A percentile compares a stretch with the other conserved stretches of the same genome.
phyloP scores from a whole-genome alignment of 2,797 vertebrate genomes.

The Coregonus suidteri region DNA sequence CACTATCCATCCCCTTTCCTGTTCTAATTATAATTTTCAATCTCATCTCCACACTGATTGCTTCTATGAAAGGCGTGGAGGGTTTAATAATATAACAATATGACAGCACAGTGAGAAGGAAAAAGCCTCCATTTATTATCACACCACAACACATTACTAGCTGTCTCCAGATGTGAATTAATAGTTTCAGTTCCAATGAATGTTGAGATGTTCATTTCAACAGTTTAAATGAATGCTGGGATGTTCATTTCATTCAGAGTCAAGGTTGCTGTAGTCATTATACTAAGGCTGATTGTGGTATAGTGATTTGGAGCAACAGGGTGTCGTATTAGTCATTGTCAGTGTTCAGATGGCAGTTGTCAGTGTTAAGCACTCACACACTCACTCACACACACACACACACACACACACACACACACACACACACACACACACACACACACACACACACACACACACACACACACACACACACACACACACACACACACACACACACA shows the following conservation, averaged over 20 bases:
- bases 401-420: background rate
- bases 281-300: slow-evolving; percentile 30
- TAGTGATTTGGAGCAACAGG: slow-evolving; percentile 29
- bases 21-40: background rate
- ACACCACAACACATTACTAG: slow-evolving; percentile 2
- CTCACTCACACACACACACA: background rate
- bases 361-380: slow-evolving; percentile 29
- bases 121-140: background rate
- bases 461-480: slow-evolving; percentile 8
- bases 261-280: background rate
- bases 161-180: slow-evolving; percentile 10
- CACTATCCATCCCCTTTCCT: background rate
- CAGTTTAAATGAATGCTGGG: background rate
- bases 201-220: slow-evolving; percentile 19
- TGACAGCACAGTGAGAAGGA: background rate
- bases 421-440: background rate
- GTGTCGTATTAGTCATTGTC: slow-evolving; percentile 22
- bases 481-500: background rate
- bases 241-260: slow-evolving; percentile 13
- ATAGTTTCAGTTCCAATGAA: background rate
- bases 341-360: slow-evolving; percentile 36
- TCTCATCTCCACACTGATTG: slow-evolving; percentile 1
- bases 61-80: background rate
- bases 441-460: background rate
- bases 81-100: background rate